Evolutionary conservation across 1,140 invertebrate genomes (phyloP).

Genomic region (Oscheius sp.): DNA sequence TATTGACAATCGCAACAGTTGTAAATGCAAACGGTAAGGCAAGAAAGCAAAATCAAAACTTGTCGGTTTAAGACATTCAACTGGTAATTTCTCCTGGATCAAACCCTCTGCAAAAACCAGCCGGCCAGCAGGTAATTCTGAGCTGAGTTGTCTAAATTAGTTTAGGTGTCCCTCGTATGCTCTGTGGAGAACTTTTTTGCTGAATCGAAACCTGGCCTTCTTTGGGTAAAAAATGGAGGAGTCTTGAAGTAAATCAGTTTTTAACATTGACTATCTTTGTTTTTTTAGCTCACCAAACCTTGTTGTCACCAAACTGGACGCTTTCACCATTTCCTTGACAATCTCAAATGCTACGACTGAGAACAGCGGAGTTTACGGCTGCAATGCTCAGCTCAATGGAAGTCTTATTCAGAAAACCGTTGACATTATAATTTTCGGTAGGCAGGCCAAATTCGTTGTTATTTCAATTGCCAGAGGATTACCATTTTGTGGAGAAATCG

Average conservation of each 20-base stretch:
- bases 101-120: slow-evolving; percentile 22
- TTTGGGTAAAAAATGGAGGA: slow-evolving; percentile 25
- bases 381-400: slow-evolving; percentile 22
- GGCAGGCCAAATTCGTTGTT: neutral
- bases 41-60: neutral
- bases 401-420: slow-evolving; percentile 9
- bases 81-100: neutral
- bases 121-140: slow-evolving; percentile 19
- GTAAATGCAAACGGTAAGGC: neutral
- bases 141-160: no score
- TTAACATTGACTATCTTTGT: neutral
- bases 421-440: slow-evolving; percentile 24
- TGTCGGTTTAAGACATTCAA: neutral
- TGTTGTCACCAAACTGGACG: slow-evolving; percentile 24
- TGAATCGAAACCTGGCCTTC: slow-evolving; percentile 17
- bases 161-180: slow-evolving; percentile 13
- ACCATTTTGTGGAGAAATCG: slow-evolving; percentile 19
- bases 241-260: neutral
- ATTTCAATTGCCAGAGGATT: slow-evolving; percentile 16
- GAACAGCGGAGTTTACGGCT: slow-evolving; percentile 38
- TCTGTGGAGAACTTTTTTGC: neutral
- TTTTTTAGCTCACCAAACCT: slow-evolving; percentile 28
- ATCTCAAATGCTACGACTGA: slow-evolving; percentile 27
- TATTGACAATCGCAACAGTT: neutral
- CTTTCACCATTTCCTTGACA: slow-evolving; percentile 14